A percentile compares a stretch with the other conserved stretches of the same genome.
Evolutionary conservation across 2,797 vertebrate genomes (phyloP).

Genomic region (Enteromius trimaculatus): DNA sequence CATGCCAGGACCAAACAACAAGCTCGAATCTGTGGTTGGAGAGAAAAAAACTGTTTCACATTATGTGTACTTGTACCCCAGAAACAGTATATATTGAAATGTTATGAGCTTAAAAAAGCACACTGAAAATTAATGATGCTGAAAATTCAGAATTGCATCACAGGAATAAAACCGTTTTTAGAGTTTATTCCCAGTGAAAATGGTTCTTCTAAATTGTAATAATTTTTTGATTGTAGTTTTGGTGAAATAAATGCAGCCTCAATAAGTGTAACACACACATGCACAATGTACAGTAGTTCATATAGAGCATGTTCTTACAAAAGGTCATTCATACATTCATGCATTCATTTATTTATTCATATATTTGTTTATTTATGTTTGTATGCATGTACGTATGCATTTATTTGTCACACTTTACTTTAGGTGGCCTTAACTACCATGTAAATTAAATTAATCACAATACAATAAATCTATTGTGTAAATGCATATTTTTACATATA

Average conservation of each 20-base stretch:
- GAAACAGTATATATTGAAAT: slow-evolving; percentile 55
- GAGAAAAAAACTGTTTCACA: slow-evolving; percentile 17
- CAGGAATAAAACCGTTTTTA: not conserved
- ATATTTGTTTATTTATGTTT: too few species aligned
- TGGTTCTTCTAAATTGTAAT: not conserved
- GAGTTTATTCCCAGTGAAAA: not conserved
- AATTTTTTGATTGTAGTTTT: not conserved
- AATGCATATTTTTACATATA: too few species aligned
- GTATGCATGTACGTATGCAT: too few species aligned
- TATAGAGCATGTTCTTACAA: too few species aligned
- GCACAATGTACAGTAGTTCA: too few species aligned
- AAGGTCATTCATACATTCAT: too few species aligned
- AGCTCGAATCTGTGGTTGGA: slow-evolving; percentile 44
- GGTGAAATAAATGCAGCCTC: not conserved
- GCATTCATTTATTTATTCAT: too few species aligned
- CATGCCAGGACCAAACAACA: slow-evolving; percentile 64
- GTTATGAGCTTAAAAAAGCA: not conserved
- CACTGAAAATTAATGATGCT: not conserved
- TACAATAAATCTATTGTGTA: too few species aligned
- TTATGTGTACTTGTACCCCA: slow-evolving; percentile 1
- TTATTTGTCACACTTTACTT: too few species aligned
- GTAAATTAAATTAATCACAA: too few species aligned
- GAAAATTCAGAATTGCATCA: not conserved
- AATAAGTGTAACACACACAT: too few species aligned
- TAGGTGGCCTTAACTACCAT: too few species aligned